phyloP scores from a whole-genome alignment of 2,797 vertebrate species.

The Mycteria americana region DNA sequence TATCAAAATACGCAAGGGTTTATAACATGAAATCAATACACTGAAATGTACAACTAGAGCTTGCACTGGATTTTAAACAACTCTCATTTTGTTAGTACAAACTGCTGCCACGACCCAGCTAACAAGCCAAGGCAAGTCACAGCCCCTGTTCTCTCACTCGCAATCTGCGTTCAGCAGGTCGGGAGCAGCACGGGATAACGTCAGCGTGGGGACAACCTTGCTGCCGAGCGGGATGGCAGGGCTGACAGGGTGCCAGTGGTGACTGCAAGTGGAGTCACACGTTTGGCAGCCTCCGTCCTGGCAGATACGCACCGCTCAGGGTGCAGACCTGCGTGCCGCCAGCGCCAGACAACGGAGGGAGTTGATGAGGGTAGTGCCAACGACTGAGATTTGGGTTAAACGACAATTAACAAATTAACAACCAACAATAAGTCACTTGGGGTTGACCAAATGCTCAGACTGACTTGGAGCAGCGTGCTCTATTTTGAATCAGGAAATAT shows the following conservation, averaged over 20 bases:
- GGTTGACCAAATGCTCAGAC: neutral
- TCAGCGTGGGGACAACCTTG: neutral
- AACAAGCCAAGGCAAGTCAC: neutral
- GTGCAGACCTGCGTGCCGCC: neutral
- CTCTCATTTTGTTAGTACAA: neutral
- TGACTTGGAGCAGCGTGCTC: neutral
- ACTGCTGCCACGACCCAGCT: neutral
- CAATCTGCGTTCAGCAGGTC: neutral
- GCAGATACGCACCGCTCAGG: neutral
- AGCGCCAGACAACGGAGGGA: neutral
- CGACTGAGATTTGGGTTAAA: neutral
- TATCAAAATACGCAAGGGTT: neutral
- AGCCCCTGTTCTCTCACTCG: neutral
- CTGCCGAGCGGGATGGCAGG: neutral
- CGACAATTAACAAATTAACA: neutral
- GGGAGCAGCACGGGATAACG: neutral
- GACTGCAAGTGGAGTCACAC: neutral
- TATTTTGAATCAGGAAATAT: neutral
- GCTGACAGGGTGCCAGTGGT: neutral
- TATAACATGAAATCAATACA: neutral
- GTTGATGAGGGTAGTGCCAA: neutral
- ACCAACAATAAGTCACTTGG: neutral
- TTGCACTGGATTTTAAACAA: neutral
- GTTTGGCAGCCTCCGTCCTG: neutral
- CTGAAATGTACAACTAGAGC: neutral